phyloP scores from a whole-genome alignment of 1,140 invertebrate genomes.

The Triops cancriformis region DNA sequence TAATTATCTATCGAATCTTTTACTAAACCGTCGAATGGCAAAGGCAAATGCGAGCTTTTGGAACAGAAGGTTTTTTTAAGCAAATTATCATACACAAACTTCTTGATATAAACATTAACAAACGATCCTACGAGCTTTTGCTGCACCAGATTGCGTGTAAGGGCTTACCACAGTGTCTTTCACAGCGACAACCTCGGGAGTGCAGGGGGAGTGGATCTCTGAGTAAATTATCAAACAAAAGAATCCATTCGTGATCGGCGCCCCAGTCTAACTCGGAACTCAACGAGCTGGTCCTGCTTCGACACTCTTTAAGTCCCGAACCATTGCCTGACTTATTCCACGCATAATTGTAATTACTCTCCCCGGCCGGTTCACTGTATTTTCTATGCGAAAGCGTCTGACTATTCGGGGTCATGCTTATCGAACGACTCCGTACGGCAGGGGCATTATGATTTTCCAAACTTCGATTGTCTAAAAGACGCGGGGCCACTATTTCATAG shows the following conservation, averaged over 20 bases:
- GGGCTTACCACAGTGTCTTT: conserved; percentile 29
- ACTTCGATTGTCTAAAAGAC: background rate
- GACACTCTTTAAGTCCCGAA: background rate
- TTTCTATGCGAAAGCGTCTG: background rate
- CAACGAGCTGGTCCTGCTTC: background rate
- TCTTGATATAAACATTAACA: background rate
- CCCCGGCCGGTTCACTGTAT: background rate
- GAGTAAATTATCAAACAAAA: conserved; percentile 49
- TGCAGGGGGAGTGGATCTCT: conserved; percentile 37
- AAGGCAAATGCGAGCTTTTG: too few relatives aligned
- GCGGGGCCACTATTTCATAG: background rate
- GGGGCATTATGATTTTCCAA: background rate
- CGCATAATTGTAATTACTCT: background rate
- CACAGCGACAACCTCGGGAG: conserved; percentile 41
- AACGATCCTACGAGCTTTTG: background rate
- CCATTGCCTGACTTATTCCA: background rate
- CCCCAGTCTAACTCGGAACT: conserved; percentile 38
- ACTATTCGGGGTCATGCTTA: background rate
- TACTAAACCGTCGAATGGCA: too few relatives aligned
- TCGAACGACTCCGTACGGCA: background rate
- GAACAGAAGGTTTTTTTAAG: too few relatives aligned
- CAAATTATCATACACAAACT: too few relatives aligned
- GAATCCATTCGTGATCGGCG: conserved; percentile 45
- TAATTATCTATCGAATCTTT: too few relatives aligned
- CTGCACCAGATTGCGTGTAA: background rate